phyloP scores from a whole-genome alignment of 2,797 vertebrate genomes.

The Sebastes goodei region DNA sequence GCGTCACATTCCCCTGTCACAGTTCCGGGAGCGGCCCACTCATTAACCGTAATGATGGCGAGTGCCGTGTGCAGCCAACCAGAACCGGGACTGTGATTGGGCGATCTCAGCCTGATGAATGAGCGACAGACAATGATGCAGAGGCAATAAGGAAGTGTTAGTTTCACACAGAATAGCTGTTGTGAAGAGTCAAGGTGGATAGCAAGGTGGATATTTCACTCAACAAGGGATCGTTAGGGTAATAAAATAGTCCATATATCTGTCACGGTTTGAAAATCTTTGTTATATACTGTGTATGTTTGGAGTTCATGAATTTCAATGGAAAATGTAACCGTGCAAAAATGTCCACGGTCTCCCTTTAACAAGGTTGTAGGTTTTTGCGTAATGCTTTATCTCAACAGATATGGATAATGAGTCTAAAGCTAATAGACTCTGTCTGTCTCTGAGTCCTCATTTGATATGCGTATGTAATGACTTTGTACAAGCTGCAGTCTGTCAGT shows the following conservation, averaged over 20 bases:
- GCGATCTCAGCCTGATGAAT: conserved; percentile 48
- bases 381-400: conserved; percentile 48
- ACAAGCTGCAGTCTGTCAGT: conserved; percentile 54
- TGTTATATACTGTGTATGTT: background rate
- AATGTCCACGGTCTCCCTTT: conserved; percentile 32
- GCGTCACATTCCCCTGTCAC: conserved; percentile 64
- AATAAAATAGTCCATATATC: conserved; percentile 14
- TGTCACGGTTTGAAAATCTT: conserved; percentile 12
- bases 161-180: conserved; percentile 15
- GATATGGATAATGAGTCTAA: conserved; percentile 45
- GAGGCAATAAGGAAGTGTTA: conserved; percentile 38
- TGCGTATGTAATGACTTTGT: conserved; percentile 57
- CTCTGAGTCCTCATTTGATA: conserved; percentile 52
- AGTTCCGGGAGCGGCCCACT: conserved; percentile 49
- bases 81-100: conserved; percentile 62
- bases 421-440: conserved; percentile 45
- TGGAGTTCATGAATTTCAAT: conserved; percentile 9
- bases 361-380: conserved; percentile 48
- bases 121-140: conserved; percentile 50
- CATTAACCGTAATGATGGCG: conserved; percentile 71
- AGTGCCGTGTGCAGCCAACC: conserved; percentile 47
- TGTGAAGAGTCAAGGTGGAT: conserved; percentile 44
- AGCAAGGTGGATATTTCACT: conserved; percentile 48
- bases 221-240: background rate
- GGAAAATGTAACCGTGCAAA: background rate